A percentile compares a stretch with the other conserved stretches of the same genome.
Evolutionary conservation across 2,797 vertebrate genomes (phyloP).

Genomic region (Pristis pectinata): DNA sequence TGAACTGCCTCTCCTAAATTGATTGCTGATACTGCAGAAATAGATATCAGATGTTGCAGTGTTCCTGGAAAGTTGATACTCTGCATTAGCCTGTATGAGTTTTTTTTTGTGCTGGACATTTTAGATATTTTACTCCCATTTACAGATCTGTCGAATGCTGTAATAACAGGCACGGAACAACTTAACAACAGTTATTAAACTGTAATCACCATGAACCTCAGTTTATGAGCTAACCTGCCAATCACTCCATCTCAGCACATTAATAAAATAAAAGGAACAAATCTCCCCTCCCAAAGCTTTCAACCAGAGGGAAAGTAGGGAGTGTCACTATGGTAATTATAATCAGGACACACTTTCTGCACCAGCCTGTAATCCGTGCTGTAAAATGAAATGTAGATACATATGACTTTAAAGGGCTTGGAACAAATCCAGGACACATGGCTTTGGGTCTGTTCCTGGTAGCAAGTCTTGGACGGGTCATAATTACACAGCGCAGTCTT

Average conservation of each 20-base stretch:
- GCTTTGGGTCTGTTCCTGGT: slow-evolving; percentile 88
- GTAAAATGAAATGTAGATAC: slow-evolving; percentile 96
- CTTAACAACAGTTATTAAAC: neutral
- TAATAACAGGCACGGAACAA: slow-evolving; percentile 24
- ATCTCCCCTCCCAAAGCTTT: slow-evolving; percentile 36
- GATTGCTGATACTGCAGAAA: neutral
- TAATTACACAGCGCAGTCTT: slow-evolving; percentile 88
- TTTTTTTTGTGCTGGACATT: neutral
- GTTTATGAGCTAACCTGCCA: neutral
- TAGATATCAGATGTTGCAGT: neutral
- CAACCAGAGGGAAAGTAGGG: slow-evolving; percentile 91
- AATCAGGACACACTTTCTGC: slow-evolving; percentile 94
- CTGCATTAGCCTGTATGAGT: neutral
- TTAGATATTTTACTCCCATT: neutral
- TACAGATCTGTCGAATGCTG: slow-evolving; percentile 13
- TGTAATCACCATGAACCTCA: neutral
- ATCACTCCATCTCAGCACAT: neutral
- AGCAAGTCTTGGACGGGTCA: slow-evolving; percentile 90
- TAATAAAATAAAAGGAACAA: neutral
- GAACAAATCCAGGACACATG: slow-evolving; percentile 95
- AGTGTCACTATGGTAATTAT: slow-evolving; percentile 85
- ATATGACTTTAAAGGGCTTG: slow-evolving; percentile 91
- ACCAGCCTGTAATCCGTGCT: slow-evolving; percentile 93
- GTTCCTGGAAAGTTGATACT: neutral
- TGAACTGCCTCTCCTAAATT: neutral